Evolutionary conservation across 2,797 vertebrate species (phyloP).

Genomic region (Apogon talboti): DNA sequence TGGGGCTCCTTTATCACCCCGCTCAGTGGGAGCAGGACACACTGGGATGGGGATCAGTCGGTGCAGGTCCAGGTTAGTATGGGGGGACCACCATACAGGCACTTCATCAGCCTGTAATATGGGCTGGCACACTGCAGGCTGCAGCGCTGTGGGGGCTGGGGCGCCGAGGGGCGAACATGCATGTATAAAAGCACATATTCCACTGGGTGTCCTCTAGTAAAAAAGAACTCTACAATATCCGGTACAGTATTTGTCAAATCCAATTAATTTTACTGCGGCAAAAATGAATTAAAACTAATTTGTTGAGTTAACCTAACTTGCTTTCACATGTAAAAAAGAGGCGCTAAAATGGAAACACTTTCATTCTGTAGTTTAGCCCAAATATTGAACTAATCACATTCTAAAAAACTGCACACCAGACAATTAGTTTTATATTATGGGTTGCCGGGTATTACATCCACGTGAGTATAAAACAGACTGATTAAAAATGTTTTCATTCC

Average conservation of each 20-base stretch:
- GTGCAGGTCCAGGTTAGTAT: constrained; percentile 55
- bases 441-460: background rate
- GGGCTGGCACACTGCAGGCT: constrained; percentile 41
- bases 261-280: background rate
- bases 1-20: constrained; percentile 54
- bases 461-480: background rate
- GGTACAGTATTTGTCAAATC: background rate
- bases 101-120: constrained; percentile 44
- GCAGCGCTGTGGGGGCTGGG: constrained; percentile 14
- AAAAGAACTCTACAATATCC: background rate
- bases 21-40: constrained; percentile 53
- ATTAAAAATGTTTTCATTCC: constrained; percentile 3
- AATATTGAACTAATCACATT: constrained; percentile 5
- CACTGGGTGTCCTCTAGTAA: background rate
- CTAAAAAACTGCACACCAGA: constrained; percentile 1
- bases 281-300: background rate
- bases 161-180: background rate
- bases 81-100: constrained; percentile 55
- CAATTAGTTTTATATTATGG: constrained; percentile 11
- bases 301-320: too few species aligned
- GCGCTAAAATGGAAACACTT: background rate
- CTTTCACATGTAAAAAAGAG: background rate
- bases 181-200: background rate
- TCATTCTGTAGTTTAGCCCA: background rate
- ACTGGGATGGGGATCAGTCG: constrained; percentile 45